phyloP scores from a whole-genome alignment of 2,113 vertebrate genomes.

The Cervus canadensis region DNA sequence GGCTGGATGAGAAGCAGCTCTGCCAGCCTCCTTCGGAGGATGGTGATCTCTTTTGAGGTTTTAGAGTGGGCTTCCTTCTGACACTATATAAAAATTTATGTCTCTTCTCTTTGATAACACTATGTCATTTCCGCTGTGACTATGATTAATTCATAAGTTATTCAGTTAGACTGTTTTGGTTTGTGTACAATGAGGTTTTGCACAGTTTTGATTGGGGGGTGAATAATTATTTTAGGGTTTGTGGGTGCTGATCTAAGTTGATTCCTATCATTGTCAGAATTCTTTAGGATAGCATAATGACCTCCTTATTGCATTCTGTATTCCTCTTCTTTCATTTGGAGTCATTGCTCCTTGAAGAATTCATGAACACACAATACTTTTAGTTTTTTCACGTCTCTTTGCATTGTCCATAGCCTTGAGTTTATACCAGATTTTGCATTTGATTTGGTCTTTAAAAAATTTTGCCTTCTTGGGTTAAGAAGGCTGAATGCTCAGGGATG shows the following conservation, averaged over 20 bases:
- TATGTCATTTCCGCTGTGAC: background rate
- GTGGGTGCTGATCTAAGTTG: background rate
- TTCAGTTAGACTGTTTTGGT: background rate
- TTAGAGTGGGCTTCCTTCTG: background rate
- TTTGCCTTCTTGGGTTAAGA: background rate
- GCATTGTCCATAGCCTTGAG: background rate
- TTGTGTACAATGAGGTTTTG: background rate
- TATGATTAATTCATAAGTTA: background rate
- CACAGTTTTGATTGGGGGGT: background rate
- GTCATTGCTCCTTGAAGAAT: background rate
- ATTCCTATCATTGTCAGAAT: conserved; percentile 4
- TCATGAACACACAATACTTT: background rate
- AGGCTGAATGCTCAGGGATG: background rate
- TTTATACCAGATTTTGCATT: background rate
- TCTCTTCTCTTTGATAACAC: background rate
- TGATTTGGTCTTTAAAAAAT: background rate
- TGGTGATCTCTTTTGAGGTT: background rate
- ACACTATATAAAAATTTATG: background rate
- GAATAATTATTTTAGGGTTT: background rate
- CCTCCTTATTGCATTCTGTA: background rate
- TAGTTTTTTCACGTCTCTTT: background rate
- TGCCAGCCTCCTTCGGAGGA: background rate
- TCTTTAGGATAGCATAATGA: background rate
- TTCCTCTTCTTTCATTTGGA: background rate
- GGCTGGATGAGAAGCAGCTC: background rate